A percentile compares a stretch with the other conserved stretches of the same genome.
Conservation (phyloP, 2,797 vertebrate genomes). For the Sebastes oblongus region DNA sequence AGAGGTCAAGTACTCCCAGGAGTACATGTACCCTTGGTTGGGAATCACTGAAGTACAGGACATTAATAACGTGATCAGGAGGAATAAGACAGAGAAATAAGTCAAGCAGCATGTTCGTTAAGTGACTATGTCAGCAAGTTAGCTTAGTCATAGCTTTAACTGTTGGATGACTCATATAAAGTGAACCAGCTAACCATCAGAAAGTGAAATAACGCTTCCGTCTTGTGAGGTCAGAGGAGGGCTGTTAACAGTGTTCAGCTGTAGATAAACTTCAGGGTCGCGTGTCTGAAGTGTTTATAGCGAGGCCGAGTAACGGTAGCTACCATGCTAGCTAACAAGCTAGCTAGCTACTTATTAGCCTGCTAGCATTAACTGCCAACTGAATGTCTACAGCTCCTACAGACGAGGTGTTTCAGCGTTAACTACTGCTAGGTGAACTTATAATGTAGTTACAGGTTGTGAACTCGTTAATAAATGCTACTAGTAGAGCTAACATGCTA, state of each 20-base stretch:
- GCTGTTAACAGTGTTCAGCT: background rate
- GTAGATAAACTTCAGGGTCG: background rate
- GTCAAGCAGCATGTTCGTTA: background rate
- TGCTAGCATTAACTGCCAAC: background rate
- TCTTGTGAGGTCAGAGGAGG: background rate
- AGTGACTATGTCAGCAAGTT: constrained; percentile 7
- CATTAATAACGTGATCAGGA: background rate
- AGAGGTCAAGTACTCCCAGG: too few species aligned
- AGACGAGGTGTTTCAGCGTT: fast-evolving
- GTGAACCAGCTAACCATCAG: too few species aligned
- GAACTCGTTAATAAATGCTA: background rate
- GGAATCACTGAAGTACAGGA: background rate
- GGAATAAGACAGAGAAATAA: background rate
- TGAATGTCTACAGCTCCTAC: background rate
- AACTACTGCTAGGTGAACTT: fast-evolving
- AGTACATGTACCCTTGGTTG: background rate
- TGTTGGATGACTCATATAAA: background rate
- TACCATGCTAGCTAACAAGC: constrained; percentile 14
- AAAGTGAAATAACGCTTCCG: background rate
- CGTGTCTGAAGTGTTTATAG: background rate
- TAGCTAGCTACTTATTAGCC: constrained; percentile 4
- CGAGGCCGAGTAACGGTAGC: constrained; percentile 8
- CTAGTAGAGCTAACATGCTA: constrained; percentile 52
- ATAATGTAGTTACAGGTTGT: background rate
- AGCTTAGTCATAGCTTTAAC: background rate